Evolutionary conservation across 2,888 invertebrate genomes (phyloP), one percentile per base, ranked within the genome.

Genomic region (Argyresthia goedartella): DNA sequence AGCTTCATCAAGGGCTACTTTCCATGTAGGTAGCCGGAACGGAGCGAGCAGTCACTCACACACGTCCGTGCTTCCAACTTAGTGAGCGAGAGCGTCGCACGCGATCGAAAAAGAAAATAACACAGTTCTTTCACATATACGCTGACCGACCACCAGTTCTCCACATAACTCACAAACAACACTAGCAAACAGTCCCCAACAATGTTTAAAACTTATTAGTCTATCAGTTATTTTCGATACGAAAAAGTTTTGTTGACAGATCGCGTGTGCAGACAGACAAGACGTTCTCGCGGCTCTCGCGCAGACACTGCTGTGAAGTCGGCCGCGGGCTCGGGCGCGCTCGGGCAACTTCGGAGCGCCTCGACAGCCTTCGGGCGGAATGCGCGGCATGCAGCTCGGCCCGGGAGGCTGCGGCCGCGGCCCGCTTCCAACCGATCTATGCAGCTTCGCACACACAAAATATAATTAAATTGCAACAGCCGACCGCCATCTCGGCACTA

Each of bases 201-300:
- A 76, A 77, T 77, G 71, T 71, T 69, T 62, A 60, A 69, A 71
- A 76, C 79, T 73, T 60, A 68, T 73, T n/a, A 76, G 69, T 67
- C 66, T 58, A 71, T 67, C 67, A 67, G 69, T 68, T 76, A 80
- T 76, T 76, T 79, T 74, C 69, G 74, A 76, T 72, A 62, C 68
- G 73, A 60, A 76, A 71, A 74, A 76, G 74, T 81, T 25, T 84
- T 84, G 86, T 86, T 86, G 85, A 86, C 85, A 86, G 81, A 74
- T 75, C 73, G 66, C 71, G 67, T 69, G 69, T 67, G 70, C 71
- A 69, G 69, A 71, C 81, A 71, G 56, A 54, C 56, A 56, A 81
- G 76, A 85, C 82, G 86, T 86, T 76, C 75, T 72, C 76, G 73
- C 76, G 75, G 81, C 86, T 84, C 86, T 80, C 85, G 86, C 86